Evolutionary conservation across 1,140 invertebrate genomes (phyloP), one percentile per base, ranked within the genome.

Genomic region (Drosophila novamexicana): DNA sequence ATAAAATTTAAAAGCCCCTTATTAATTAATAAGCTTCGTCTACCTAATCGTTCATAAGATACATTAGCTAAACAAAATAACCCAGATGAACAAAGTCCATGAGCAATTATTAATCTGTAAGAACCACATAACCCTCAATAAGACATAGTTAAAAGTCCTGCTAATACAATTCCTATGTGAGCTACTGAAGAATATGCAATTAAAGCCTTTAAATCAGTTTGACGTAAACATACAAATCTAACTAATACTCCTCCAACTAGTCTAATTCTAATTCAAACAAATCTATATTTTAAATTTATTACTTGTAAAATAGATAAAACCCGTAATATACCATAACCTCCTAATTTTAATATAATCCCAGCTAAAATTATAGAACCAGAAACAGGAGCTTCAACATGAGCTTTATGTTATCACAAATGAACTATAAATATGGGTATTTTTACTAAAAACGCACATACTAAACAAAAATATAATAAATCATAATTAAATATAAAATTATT

Each of bases 1-100:
- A 93, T 91, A 80, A 91, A 86, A 92, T 92, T 93, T 67, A 93
- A 89, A 79, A 93, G 69, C 0, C 92, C 91, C 54, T 93, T 93
- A 92, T 93, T 93, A 82, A 93, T 91, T 85, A 91, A 91, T 54
- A 92, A 71, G 34, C 91, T 93, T 34, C 91, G 92, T 14, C 91
- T 92, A 0, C 58, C 14, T 78, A 93, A 78, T 3, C 93, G 93
- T 77, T 95, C 93, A 94, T 95, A 96, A 84, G 80, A 92, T 79
- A 95, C 92, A 94, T 95, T 95, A 36, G 94, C 93, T 91, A 96
- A 93, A 94, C 93, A 94, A 95, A 96, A 96, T 93, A 96, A 92
- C 0, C 94, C 94, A 3, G 95, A 95, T 59, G 95, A 96, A 94
- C 94, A 94, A 76, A 95, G 86, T 3, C 95, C 95, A 94, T 96